phyloP scores from a whole-genome alignment of 2,797 vertebrate species.

The Parauchenoglanis punctatus region DNA sequence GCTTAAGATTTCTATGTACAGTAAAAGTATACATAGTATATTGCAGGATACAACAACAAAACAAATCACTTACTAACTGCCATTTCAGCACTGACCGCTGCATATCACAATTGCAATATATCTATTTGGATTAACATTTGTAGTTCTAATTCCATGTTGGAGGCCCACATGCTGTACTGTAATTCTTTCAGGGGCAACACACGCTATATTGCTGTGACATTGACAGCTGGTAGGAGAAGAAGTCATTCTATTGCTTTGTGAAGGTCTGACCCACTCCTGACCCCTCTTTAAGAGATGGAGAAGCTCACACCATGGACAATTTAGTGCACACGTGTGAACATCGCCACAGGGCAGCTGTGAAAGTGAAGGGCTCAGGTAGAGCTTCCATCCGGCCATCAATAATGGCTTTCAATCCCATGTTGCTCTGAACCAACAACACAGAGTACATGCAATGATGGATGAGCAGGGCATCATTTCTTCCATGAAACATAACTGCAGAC shows the following conservation, averaged over 20 bases:
- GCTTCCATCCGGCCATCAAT: slow-evolving; percentile 18
- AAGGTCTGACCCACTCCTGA: slow-evolving; percentile 37
- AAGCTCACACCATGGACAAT: slow-evolving; percentile 33
- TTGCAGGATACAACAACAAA: not conserved
- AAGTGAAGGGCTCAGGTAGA: slow-evolving; percentile 34
- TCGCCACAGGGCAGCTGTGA: slow-evolving; percentile 20
- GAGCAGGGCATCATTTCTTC: not conserved
- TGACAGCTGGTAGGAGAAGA: not conserved
- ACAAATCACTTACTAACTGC: not conserved
- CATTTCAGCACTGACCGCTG: not conserved
- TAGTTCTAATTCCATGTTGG: not conserved
- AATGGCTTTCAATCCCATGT: not conserved
- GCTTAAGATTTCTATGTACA: not conserved
- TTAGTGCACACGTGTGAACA: slow-evolving; percentile 33
- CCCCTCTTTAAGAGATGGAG: slow-evolving; percentile 43
- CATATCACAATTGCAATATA: not conserved
- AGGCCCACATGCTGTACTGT: not conserved
- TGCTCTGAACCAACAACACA: not conserved
- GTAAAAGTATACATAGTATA: not conserved
- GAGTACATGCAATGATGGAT: not conserved
- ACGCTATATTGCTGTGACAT: not conserved
- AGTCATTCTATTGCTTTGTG: slow-evolving; percentile 16
- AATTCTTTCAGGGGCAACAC: not conserved
- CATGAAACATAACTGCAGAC: too few relatives aligned
- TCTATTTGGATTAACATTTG: not conserved